Evolutionary conservation across 64 coral and sea anemone species (phyloP).

Genomic region (Orbicella faveolata): DNA sequence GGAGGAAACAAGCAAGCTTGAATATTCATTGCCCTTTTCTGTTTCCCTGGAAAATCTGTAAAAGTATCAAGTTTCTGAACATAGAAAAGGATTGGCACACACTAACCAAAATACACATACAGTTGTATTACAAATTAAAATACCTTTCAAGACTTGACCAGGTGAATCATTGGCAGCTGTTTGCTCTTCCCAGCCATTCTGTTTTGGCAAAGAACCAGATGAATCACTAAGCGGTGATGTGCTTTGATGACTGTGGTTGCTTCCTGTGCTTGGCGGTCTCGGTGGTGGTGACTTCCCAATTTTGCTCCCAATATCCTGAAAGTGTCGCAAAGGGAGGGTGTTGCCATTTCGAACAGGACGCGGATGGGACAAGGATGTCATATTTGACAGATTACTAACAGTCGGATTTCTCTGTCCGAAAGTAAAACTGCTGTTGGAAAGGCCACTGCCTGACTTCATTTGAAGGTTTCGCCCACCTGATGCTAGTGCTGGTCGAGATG

Average conservation of each 20-base stretch:
- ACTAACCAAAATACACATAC: background rate
- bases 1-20: background rate
- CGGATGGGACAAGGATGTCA: constrained; percentile 20
- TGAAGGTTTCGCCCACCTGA: background rate
- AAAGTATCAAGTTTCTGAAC: background rate
- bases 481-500: background rate
- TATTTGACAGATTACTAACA: constrained; percentile 22
- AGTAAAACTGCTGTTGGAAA: background rate
- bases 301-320: constrained; percentile 68
- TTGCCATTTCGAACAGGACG: constrained; percentile 47
- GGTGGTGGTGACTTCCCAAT: constrained; percentile 41
- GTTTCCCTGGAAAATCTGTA: background rate
- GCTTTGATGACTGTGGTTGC: constrained; percentile 61
- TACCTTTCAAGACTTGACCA: constrained; percentile 36
- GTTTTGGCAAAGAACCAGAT: background rate
- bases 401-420: constrained; percentile 15
- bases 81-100: background rate
- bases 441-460: constrained; percentile 1
- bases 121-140: background rate
- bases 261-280: constrained; percentile 57
- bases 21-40: background rate
- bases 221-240: constrained; percentile 35
- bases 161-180: background rate
- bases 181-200: constrained; percentile 32
- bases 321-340: constrained; percentile 63